A percentile compares a stretch with the other conserved stretches of the same genome.
phyloP scores from a whole-genome alignment of 2,113 vertebrate genomes.

The Crocuta crocuta region DNA sequence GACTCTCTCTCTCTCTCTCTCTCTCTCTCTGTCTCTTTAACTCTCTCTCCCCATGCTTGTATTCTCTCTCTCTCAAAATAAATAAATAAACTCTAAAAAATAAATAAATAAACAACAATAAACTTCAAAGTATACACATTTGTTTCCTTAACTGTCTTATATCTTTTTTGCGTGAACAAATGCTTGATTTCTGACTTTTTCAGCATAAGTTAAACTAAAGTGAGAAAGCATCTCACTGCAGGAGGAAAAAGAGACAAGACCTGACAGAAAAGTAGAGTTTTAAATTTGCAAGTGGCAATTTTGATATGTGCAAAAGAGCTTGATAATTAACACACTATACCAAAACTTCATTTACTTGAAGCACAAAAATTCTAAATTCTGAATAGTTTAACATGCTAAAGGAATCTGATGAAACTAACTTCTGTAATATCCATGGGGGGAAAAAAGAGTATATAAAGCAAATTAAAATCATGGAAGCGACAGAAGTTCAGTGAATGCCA shows the following conservation, averaged over 20 bases:
- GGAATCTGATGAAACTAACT: slow-evolving; percentile 49
- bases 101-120: neutral
- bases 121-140: neutral
- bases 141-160: neutral
- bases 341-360: slow-evolving; percentile 37
- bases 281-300: neutral
- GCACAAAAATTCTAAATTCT: slow-evolving; percentile 27
- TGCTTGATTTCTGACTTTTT: slow-evolving; percentile 12
- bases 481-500: neutral
- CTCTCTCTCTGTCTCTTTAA: too few relatives aligned
- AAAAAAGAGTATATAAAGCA: neutral
- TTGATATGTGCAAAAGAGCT: neutral
- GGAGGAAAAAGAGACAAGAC: neutral
- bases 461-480: slow-evolving; percentile 33
- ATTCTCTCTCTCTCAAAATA: too few relatives aligned
- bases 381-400: slow-evolving; percentile 1
- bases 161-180: neutral
- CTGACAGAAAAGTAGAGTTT: neutral
- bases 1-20: too few relatives aligned
- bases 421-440: neutral
- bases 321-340: neutral
- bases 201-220: neutral
- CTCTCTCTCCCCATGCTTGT: too few relatives aligned
- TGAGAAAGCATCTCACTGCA: neutral
- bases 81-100: too few relatives aligned